Evolutionary conservation across 2,888 invertebrate genomes (phyloP).

Genomic region (Schizotus pectinicornis): DNA sequence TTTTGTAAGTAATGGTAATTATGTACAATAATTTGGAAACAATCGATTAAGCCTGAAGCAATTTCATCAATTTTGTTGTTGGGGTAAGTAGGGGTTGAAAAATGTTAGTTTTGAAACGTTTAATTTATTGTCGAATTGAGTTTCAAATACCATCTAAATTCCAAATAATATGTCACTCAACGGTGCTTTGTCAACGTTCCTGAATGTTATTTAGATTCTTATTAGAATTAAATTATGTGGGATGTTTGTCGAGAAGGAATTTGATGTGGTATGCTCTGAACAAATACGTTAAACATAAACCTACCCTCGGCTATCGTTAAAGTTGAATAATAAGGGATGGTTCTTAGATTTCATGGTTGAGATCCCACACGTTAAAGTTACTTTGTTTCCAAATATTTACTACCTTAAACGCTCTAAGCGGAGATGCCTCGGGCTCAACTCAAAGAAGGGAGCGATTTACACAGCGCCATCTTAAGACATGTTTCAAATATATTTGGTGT

Average conservation of each 20-base stretch:
- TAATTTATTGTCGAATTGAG: no score
- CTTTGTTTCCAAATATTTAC: conserved; percentile 33
- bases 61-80: no score
- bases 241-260: conserved; percentile 18
- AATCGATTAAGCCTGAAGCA: not conserved
- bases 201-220: conserved; percentile 4
- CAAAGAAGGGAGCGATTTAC: conserved; percentile 17
- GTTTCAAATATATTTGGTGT: conserved; percentile 10
- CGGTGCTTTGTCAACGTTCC: not conserved
- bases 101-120: no score
- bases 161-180: not conserved
- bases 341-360: conserved; percentile 31
- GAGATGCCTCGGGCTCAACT: conserved; percentile 11
- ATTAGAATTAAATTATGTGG: conserved; percentile 21
- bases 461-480: conserved; percentile 22
- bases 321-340: conserved; percentile 31
- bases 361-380: conserved; percentile 32
- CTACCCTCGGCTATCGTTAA: conserved; percentile 28
- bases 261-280: conserved; percentile 19
- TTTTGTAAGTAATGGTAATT: not conserved
- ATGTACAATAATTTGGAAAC: conserved; percentile 1
- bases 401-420: conserved; percentile 28
- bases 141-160: no score
- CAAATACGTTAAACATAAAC: conserved; percentile 24
- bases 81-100: no score